phyloP scores from a whole-genome alignment of 2,113 vertebrate genomes.

The Phainopepla nitens region DNA sequence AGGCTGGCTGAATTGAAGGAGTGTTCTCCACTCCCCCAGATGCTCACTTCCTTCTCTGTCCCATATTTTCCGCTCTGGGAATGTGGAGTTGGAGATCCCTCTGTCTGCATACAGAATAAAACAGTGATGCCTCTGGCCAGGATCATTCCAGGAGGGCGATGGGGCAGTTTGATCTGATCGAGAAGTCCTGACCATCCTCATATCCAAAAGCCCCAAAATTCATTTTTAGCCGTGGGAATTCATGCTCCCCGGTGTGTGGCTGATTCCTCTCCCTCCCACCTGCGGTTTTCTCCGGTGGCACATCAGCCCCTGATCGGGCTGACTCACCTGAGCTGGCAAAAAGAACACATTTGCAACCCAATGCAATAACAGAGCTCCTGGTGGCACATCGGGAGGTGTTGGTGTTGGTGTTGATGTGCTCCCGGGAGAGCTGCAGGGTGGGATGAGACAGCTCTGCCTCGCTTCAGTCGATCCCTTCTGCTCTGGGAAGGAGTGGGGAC shows the following conservation, averaged over 20 bases:
- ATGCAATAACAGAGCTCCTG: background rate
- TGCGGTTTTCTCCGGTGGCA: background rate
- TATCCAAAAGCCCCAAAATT: background rate
- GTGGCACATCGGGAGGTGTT: background rate
- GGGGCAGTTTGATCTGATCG: background rate
- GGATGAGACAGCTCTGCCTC: background rate
- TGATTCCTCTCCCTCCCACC: background rate
- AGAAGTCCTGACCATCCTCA: background rate
- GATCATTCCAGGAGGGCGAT: fast-evolving
- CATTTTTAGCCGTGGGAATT: background rate
- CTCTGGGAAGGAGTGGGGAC: background rate
- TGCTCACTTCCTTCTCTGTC: background rate
- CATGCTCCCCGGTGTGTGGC: fast-evolving
- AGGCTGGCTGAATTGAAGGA: background rate
- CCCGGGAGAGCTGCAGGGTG: background rate
- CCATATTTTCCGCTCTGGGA: background rate
- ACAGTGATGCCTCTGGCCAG: background rate
- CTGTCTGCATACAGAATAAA: background rate
- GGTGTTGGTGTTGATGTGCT: background rate
- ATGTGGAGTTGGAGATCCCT: background rate
- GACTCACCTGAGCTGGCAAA: conserved; percentile 38
- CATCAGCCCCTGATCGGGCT: background rate
- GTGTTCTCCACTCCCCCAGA: background rate
- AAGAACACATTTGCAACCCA: background rate
- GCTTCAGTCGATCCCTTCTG: background rate